Evolutionary conservation across 2,797 vertebrate species (phyloP).

Genomic region (Carcharodon carcharias): DNA sequence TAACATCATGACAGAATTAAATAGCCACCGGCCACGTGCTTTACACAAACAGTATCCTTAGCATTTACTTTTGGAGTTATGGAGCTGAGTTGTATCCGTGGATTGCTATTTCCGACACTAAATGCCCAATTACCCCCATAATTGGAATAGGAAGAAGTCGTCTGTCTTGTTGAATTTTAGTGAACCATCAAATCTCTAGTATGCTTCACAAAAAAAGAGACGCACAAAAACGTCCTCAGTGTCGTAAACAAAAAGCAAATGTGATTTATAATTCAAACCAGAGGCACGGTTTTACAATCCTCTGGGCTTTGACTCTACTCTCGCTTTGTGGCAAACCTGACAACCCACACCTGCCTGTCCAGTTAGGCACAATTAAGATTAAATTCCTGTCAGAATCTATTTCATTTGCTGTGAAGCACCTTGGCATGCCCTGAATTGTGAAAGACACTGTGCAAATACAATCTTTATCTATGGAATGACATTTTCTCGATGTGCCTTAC

Average conservation of each 20-base stretch:
- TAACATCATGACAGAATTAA: background rate
- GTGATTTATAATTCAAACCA: constrained; percentile 36
- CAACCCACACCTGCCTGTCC: background rate
- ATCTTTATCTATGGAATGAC: background rate
- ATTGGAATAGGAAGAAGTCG: constrained; percentile 33
- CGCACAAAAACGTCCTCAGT: background rate
- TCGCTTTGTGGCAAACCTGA: background rate
- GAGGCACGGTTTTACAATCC: background rate
- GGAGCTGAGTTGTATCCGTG: background rate
- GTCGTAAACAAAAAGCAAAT: background rate
- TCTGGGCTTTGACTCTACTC: background rate
- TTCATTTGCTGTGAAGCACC: background rate
- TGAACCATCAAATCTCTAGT: constrained; percentile 42
- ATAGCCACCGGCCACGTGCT: background rate
- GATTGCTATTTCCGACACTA: constrained; percentile 9
- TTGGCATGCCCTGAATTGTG: background rate
- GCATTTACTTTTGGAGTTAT: background rate
- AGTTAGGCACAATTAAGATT: background rate
- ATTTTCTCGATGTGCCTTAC: background rate
- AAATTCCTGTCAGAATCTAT: background rate
- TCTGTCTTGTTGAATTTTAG: constrained; percentile 39
- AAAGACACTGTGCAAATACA: background rate
- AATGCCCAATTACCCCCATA: constrained; percentile 16
- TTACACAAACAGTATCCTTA: background rate
- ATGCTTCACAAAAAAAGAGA: constrained; percentile 3